Evolutionary conservation across 2,888 invertebrate species (phyloP).

Genomic region (Heterodera filipjevi): DNA sequence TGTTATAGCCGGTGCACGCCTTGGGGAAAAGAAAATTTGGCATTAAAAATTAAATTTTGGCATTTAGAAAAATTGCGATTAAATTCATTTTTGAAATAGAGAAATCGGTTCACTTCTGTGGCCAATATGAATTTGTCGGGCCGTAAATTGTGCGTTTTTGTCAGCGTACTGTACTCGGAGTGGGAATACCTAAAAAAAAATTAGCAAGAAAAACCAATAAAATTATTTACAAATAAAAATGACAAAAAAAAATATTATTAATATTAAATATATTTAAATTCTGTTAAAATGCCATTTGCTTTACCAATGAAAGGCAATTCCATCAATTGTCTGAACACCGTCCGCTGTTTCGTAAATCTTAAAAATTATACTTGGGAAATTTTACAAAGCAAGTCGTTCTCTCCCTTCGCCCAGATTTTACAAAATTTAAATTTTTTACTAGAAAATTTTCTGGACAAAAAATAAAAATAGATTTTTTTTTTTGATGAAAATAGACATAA

Average conservation of each 20-base stretch:
- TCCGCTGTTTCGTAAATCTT: constrained; percentile 64
- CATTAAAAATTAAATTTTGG: not conserved
- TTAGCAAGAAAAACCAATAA: not conserved
- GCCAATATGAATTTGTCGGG: constrained; percentile 77
- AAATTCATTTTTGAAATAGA: not conserved
- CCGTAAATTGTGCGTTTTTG: constrained; percentile 71
- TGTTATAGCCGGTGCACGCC: constrained; percentile 54
- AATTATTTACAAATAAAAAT: not conserved
- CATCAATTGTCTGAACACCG: constrained; percentile 71
- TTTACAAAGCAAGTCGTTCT: too few species aligned
- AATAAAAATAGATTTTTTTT: too few species aligned
- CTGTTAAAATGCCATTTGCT: not conserved
- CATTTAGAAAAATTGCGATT: too few species aligned
- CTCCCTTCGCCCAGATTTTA: too few species aligned
- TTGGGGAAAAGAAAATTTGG: constrained; percentile 34
- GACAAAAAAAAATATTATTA: not conserved
- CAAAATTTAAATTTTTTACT: too few species aligned
- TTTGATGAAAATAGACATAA: too few species aligned
- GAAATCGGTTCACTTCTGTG: constrained; percentile 71
- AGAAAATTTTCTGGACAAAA: too few species aligned
- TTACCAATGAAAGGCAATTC: constrained; percentile 82
- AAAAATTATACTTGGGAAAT: not conserved
- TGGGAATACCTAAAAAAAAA: constrained; percentile 70
- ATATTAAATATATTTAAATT: too few species aligned
- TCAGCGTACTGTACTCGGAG: constrained; percentile 70